A percentile compares a stretch with the other conserved stretches of the same genome.
Conservation (phyloP, 1,140 invertebrate genomes). For the Drosophila quadrilineata region DNA sequence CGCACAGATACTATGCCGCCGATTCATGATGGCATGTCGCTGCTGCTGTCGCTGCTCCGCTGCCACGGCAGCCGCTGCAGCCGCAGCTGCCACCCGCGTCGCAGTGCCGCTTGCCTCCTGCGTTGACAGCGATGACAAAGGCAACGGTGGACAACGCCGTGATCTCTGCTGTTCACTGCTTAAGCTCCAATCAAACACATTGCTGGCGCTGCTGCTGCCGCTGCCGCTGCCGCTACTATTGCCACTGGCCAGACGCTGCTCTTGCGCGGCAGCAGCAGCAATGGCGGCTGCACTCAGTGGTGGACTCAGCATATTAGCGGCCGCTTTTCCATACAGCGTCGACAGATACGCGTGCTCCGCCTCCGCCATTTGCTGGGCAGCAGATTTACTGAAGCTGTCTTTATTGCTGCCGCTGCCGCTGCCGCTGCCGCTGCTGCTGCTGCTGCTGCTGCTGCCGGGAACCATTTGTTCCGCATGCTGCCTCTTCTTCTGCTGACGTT, state of each 20-base stretch:
- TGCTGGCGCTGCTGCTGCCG: constrained; percentile 13
- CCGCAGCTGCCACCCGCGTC: constrained; percentile 26
- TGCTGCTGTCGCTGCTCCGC: constrained; percentile 45
- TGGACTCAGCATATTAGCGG: constrained; percentile 72
- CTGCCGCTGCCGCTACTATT: constrained; percentile 8
- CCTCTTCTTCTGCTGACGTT: constrained; percentile 52
- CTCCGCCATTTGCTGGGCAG: constrained; percentile 65
- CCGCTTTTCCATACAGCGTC: constrained; percentile 66
- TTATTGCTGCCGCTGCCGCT: background rate
- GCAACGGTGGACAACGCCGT: constrained; percentile 5
- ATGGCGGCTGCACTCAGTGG: constrained; percentile 39
- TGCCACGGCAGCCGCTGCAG: constrained; percentile 28
- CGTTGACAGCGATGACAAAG: background rate
- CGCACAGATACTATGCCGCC: constrained; percentile 57
- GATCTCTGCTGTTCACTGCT: constrained; percentile 13
- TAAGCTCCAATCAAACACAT: constrained; percentile 11
- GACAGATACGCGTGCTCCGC: constrained; percentile 69
- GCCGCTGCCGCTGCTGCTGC: constrained; percentile 7
- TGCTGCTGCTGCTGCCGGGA: constrained; percentile 33
- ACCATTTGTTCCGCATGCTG: constrained; percentile 50
- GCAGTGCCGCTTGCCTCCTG: background rate
- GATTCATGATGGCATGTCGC: constrained; percentile 50
- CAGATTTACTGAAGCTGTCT: constrained; percentile 20
- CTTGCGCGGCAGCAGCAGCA: constrained; percentile 6
- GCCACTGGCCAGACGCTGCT: background rate